Conservation (phyloP, 1,140 invertebrate species). For the Drosophila kepulauana region DNA sequence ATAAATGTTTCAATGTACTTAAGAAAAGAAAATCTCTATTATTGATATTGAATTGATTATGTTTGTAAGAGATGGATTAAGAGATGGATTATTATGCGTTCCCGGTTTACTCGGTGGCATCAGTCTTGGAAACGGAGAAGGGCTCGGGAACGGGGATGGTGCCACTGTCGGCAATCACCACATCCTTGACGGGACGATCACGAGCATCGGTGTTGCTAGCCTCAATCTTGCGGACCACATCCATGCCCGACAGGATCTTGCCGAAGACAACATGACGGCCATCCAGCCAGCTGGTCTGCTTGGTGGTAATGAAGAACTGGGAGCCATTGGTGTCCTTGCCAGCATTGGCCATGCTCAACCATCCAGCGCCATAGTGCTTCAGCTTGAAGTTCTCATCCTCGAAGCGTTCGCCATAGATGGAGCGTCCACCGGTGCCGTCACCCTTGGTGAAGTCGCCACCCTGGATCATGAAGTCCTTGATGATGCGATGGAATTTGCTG, state of each 20-base stretch:
- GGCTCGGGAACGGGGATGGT: conserved; percentile 90
- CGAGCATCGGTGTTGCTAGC: conserved; percentile 89
- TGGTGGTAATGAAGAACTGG: conserved; percentile 98
- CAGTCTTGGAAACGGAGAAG: conserved; percentile 92
- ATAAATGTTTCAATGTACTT: conserved; percentile 5
- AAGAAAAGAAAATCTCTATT: conserved; percentile 12
- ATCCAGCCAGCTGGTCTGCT: conserved; percentile 97
- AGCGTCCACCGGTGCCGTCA: conserved; percentile 95
- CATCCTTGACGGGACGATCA: conserved; percentile 92
- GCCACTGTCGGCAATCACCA: conserved; percentile 91
- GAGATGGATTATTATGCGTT: conserved; percentile 19
- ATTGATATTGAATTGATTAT: conserved; percentile 41
- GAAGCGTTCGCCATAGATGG: conserved; percentile 97
- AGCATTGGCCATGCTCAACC: conserved; percentile 98
- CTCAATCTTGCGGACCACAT: conserved; percentile 95
- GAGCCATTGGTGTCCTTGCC: conserved; percentile 99
- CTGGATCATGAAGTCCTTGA: conserved; percentile 98
- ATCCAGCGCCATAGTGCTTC: conserved; percentile 98
- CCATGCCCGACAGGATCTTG: conserved; percentile 88
- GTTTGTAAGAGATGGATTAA: conserved; percentile 41
- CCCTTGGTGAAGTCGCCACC: conserved; percentile 97
- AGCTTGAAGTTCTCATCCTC: conserved; percentile 99
- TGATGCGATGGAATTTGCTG: conserved; percentile 96
- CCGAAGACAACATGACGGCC: conserved; percentile 99
- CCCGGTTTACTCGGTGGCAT: conserved; percentile 88